Base-by-base conservation (phyloP, 2,888 invertebrate genomes). In the Eupithecia inturbata region DNA sequence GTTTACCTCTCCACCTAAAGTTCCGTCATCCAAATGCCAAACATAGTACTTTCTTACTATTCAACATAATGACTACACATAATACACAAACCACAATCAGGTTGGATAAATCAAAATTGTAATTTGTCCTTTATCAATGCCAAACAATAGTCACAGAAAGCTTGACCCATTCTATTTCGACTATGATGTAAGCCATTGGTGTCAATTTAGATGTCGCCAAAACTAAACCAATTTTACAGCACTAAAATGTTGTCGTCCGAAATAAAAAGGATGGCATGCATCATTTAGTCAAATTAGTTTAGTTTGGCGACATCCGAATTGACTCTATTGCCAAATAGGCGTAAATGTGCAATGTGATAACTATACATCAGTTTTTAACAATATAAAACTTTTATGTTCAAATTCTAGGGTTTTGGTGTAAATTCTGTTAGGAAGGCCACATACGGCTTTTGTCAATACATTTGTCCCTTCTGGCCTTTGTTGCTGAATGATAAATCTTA, bases 381-480 rank as follows among this genome's bases (percentile, higher is more conserved):
- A 67, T 66, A 71, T 49, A 66, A 71, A 66, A 28, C 39, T 49
- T 66, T 68, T n/a, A 62, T 71, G 67, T 57, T 57, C 22, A 57
- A 57, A 26, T 26, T 26, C 26, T 26, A 57, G 53, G 12, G 60
- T 57, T 41, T 60, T 62, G 57, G 19, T 67, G 71, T 79, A 79
- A 79, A 78, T 78, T 80, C 78, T 77, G 79, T 78, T 72, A 63
- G 67, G 63, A 78, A 77, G 77, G 78, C 77, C 78, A 75, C 74
- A 62, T 62, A 31, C 9, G 57, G 57, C 57, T 57, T 57, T 57
- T 26, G 26, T 53, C n/a, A 57, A 57, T 12, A 22, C 57, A 57
- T 57, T 57, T 57, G 12, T 57, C 57, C 12, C 12, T 57, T 26
- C 57, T 26, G 26, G 57, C 57, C 14, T 57, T 57, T 57, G 57